Base-by-base conservation (phyloP, 2,797 vertebrate species). In the Melanotaenia boesemani region DNA sequence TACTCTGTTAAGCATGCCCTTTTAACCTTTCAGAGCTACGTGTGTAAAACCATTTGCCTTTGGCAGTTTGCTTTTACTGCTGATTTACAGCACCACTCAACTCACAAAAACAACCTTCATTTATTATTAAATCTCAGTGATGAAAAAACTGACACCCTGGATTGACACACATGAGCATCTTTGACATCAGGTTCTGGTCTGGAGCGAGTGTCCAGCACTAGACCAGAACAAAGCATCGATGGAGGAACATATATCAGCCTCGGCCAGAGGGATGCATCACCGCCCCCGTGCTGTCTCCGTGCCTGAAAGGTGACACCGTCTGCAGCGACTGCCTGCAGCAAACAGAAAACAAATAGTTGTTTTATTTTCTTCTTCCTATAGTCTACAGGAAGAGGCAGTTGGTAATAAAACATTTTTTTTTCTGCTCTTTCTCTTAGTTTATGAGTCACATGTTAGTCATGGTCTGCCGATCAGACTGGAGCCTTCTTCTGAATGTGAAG, bases 221-320 rank as follows among this genome's bases (percentile, higher is more conserved):
- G 74, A 81, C 55, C 70, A 80, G 75, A 88, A 90, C 88, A 89
- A 88, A 89, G 82, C 74, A 74, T 30, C 60, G 16, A 61, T n/a
- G 41, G 66, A 86, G 62, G 74, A 58, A 65, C 75, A 91, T 89
- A 70, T 64, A 89, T 93, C 86, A 89, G 74, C 46, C 46, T 22
- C 2, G 56, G 87, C 87, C 86, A 79, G 77, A 72, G 87, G 80
- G 88, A 81, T 15, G 70, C 70, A 82, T 80, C 79, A 72, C 61
- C 65, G 60, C 87, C 84, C 73, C 83, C 79, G 87, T 84, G 90
- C 84, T 89, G 91, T 91, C 90, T 87, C 77, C 67, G 67, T 73
- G 90, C 90, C 92, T 94, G 92, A 93, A 91, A 94, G 84, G 92
- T 86, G 87, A 94, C 85, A 91, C 87, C 54, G 77, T 86, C 86